Percentiles rank a stretch among this genome's conserved stretches.
phyloP scores from a whole-genome alignment of 2,113 vertebrate genomes.

The Guaruba guarouba region DNA sequence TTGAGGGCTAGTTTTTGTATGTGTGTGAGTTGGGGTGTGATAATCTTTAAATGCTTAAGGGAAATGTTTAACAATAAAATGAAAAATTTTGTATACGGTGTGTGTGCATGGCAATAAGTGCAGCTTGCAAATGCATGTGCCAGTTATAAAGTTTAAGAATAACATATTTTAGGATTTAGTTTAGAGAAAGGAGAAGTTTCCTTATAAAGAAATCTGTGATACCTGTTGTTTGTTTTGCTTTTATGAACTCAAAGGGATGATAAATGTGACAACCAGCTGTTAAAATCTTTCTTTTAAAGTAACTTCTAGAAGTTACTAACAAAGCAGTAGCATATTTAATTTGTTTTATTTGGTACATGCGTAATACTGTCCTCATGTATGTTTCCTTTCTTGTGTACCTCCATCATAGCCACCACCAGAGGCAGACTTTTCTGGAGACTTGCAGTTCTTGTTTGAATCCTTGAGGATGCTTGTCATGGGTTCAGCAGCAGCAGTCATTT shows the following conservation, averaged over 20 bases:
- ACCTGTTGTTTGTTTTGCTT: background rate
- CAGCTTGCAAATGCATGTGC: background rate
- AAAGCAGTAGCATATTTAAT: background rate
- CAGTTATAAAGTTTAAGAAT: background rate
- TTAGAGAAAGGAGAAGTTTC: background rate
- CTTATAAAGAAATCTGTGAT: background rate
- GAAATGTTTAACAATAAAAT: background rate
- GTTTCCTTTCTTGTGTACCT: background rate
- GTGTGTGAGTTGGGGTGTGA: rapidly evolving
- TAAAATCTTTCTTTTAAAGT: background rate
- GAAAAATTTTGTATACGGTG: rapidly evolving
- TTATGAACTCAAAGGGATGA: background rate
- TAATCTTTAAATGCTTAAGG: background rate
- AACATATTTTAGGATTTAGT: background rate
- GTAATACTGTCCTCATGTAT: background rate
- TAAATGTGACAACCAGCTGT: background rate
- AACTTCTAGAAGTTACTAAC: background rate
- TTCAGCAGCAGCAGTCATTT: too few species aligned
- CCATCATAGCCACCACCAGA: background rate
- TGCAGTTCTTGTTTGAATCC: background rate
- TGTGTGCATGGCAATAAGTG: background rate
- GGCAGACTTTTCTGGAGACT: background rate
- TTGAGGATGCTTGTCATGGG: background rate
- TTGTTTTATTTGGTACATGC: background rate
- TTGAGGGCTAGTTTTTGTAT: too few species aligned